Base-by-base conservation (phyloP, 2,797 vertebrate genomes). In the Delichon dasypus region DNA sequence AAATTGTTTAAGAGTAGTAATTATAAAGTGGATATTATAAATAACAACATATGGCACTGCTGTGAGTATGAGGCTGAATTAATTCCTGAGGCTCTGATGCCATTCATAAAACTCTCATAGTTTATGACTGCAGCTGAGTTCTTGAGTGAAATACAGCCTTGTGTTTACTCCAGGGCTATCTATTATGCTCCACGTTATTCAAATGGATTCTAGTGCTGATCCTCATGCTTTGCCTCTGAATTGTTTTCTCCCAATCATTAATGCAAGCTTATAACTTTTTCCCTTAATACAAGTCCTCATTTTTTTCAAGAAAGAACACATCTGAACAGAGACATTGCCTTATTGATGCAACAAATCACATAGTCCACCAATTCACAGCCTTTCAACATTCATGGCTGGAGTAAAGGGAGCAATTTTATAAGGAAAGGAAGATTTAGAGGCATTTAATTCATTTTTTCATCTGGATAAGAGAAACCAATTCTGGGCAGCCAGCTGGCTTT, bases 121-220 rank as follows among this genome's bases (percentile, higher is more conserved):
- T 96, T 95, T 96, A 94, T 89, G 93, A 91, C 76, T 95, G 77
- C 94, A 96, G 85, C 93, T 91, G 95, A 97, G 66, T 54, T 94
- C 84, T 88, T 86, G 90, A 96, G 88, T 95, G 94, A 97, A 97
- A 96, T 97, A 96, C 62, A 92, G 77, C 88, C 47, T 91, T 85
- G 21, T 91, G 72, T 95, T 96, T 93, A 79, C 88, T 92, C 91
- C 75, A 92, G 82, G 87, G 83, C 83, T 85, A 94, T 95, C 47
- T 95, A 72, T 96, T 95, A 96, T 84, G 36, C 64, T 89, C 72
- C 38, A 12, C 64, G 75, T 94, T 97, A 97, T 94, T 97, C 90
- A 96, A 68, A 96, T 79, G 34, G 79, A 90, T 95, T 95, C 87
- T 68, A 78, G 32, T 61, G 57, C 80, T 93, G 80, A 95, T 94